Evolutionary conservation across 2,113 vertebrate genomes (phyloP).

Genomic region (Mobula birostris): DNA sequence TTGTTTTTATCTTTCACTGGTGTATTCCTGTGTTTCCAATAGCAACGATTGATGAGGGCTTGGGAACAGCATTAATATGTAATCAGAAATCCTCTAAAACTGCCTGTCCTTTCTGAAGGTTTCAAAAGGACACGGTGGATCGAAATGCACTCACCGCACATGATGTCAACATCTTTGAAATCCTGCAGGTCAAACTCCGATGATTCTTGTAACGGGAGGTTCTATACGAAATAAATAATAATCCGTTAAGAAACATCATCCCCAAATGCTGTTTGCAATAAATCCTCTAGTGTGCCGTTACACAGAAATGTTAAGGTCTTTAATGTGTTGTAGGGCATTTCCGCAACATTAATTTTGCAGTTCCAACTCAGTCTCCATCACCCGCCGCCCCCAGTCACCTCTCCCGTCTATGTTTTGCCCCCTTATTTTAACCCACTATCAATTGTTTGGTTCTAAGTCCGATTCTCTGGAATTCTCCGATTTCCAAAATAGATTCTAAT

Average conservation of each 20-base stretch:
- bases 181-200: constrained; percentile 58
- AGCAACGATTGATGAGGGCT: not conserved
- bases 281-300: not conserved
- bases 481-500: too few species aligned
- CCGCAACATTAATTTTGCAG: not conserved
- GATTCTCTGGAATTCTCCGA: too few species aligned
- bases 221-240: constrained; percentile 45
- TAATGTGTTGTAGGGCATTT: not conserved
- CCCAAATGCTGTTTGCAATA: not conserved
- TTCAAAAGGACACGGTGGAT: not conserved
- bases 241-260: not conserved
- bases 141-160: constrained; percentile 63
- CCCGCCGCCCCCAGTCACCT: not conserved
- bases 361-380: not conserved
- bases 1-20: not conserved
- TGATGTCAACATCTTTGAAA: constrained; percentile 63
- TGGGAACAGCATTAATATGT: not conserved
- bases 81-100: not conserved
- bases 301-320: not conserved
- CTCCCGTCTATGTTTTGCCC: not conserved
- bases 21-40: not conserved
- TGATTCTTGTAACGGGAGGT: constrained; percentile 50
- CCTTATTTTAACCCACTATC: too few species aligned
- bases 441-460: too few species aligned
- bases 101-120: not conserved